Evolutionary conservation across 2,797 vertebrate species (phyloP).

Genomic region (Notoglanidium macrostoma): DNA sequence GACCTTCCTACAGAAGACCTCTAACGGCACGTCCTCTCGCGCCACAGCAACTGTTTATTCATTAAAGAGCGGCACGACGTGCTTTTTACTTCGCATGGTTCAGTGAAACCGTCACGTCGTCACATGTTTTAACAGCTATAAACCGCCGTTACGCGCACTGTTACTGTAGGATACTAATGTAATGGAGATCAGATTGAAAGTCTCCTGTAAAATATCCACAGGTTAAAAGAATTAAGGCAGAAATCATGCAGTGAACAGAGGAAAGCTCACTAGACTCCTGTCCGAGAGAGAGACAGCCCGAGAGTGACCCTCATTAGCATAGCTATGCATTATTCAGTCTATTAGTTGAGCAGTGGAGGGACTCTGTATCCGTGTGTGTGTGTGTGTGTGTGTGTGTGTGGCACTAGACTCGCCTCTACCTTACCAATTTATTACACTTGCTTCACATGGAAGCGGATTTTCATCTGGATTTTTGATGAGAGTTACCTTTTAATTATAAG

Average conservation of each 20-base stretch:
- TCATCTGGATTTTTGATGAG: background rate
- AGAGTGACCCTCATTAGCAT: constrained; percentile 46
- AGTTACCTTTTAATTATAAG: background rate
- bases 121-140: too few species aligned
- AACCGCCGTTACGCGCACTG: too few species aligned
- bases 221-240: too few species aligned
- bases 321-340: constrained; percentile 46
- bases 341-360: constrained; percentile 31
- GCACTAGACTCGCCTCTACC: background rate
- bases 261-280: constrained; percentile 9
- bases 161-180: too few species aligned
- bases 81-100: too few species aligned
- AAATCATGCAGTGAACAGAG: background rate
- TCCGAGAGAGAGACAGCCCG: constrained; percentile 16
- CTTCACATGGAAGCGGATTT: background rate
- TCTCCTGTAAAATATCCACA: too few species aligned
- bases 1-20: too few species aligned
- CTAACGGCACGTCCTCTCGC: too few species aligned
- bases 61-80: too few species aligned
- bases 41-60: too few species aligned
- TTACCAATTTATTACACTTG: background rate
- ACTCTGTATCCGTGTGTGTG: constrained; percentile 13
- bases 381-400: background rate
- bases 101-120: too few species aligned
- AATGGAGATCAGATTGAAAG: too few species aligned